Evolutionary conservation across 2,888 invertebrate species (phyloP).

Genomic region (Cetonia aurata): DNA sequence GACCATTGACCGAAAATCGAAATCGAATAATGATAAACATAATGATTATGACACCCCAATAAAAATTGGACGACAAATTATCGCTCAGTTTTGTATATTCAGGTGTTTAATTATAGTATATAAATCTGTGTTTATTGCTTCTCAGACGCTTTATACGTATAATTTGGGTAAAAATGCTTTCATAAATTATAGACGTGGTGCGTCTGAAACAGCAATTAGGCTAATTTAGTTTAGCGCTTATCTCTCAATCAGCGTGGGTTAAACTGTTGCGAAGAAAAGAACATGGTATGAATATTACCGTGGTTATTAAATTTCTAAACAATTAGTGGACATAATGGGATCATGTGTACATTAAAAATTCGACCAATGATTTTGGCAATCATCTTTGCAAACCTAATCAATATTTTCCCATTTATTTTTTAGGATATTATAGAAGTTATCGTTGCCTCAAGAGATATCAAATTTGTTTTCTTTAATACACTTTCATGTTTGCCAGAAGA

Average conservation of each 20-base stretch:
- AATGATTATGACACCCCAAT: slow-evolving; percentile 16
- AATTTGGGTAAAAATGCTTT: not conserved
- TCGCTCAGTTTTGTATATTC: slow-evolving; percentile 16
- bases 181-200: slow-evolving; percentile 17
- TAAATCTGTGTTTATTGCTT: slow-evolving; percentile 12
- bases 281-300: slow-evolving; percentile 7
- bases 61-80: slow-evolving; percentile 1
- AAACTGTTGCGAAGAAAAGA: slow-evolving; percentile 11
- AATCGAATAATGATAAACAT: slow-evolving; percentile 18
- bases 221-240: slow-evolving; percentile 23
- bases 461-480: too few relatives aligned
- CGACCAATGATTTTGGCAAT: not conserved
- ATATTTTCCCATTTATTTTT: too few relatives aligned
- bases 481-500: too few relatives aligned
- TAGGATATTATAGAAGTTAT: too few relatives aligned
- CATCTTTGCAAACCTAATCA: too few relatives aligned
- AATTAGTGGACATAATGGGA: slow-evolving; percentile 4
- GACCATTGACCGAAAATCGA: slow-evolving; percentile 10
- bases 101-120: slow-evolving; percentile 25
- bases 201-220: slow-evolving; percentile 15
- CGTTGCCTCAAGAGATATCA: too few relatives aligned
- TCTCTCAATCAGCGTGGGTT: slow-evolving; percentile 13
- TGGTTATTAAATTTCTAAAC: slow-evolving; percentile 28
- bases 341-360: not conserved
- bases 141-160: not conserved